Evolutionary conservation across 1,140 invertebrate species (phyloP), one percentile per base, ranked within the genome.

Genomic region (Brachionus rotundiformis): DNA sequence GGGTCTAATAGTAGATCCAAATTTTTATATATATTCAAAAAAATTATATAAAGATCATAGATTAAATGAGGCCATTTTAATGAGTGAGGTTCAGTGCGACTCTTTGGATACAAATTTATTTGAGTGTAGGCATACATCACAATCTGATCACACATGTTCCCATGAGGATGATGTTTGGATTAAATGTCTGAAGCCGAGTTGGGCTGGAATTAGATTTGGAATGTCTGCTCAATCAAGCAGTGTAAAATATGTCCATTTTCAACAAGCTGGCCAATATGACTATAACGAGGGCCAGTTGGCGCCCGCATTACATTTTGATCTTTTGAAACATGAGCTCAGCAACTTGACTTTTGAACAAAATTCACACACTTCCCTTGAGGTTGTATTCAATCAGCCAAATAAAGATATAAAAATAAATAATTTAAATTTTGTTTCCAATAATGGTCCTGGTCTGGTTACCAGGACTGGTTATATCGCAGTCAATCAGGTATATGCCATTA

Each of bases 21-120:
- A 68, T 68, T 41, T 29, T 41, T 49, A 65, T 44, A 2, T 81
- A 3, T 81, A 81, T 33, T 54, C 59, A 19, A 41, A 7, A 63
- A 33, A 27, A n/a, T 39, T 63, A 1, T 3, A n/a, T 3, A 63
- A 65, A 11, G 54, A 81, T 39, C 29, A 25, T 49, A 13, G 54
- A 41, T 16, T 29, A 29, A 47, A 63, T 49, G 79, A 81, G n/a
- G 16, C 79, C 5, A 68, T 81, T 65, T 25, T 81, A 11, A 63
- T 63, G 79, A 81, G 79, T 25, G 79, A 81, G 49, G 79, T 81
- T 68, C 54, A 81, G 36, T 81, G 79, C 2, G 79, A 81, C 44
- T 2, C 7, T 8, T 19, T 63, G n/a, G 59, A 81, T 23, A 33
- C 3, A 11, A 65, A 4, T 19, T 31, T 81, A 11, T 63, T 63